These are phyloP conservation scores for Pithys albifrons DNA, from an alignment of 2,113 vertebrate species.

Conservation along the genomic window DNA sequence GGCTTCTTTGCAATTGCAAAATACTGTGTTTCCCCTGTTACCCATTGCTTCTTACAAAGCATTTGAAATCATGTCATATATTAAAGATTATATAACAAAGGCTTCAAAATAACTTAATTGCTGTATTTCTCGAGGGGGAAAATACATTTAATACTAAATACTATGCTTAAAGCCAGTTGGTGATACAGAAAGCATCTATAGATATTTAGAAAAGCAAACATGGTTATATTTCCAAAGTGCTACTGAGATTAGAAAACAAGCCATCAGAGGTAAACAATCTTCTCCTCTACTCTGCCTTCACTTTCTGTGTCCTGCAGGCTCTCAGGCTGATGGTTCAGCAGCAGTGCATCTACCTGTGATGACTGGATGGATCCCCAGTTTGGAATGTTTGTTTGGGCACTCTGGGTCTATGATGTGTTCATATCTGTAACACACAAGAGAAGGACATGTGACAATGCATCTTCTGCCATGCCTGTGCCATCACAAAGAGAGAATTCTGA, in stretches of 20 bases:
- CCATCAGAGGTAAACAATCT: conserved; percentile 91
- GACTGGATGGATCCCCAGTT: conserved; percentile 17
- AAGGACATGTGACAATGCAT: not conserved
- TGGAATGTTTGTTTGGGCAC: not conserved
- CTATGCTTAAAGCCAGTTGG: conserved; percentile 41
- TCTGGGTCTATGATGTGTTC: conserved; percentile 42
- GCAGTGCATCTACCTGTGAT: conserved; percentile 18
- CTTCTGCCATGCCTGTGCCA: not conserved
- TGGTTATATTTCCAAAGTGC: conserved; percentile 38
- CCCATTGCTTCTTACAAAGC: not conserved
- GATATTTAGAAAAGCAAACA: conserved; percentile 30
- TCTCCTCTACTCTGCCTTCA: conserved; percentile 80
- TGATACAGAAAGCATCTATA: conserved; percentile 10
- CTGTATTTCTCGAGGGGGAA: not conserved
- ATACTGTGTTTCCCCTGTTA: not conserved
- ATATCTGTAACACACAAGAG: conserved; percentile 74
- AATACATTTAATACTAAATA: conserved; percentile 60
- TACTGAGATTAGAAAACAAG: not conserved
- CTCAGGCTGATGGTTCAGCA: conserved; percentile 57
- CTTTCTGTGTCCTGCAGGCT: conserved; percentile 72
- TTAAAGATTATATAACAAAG: conserved; percentile 51
- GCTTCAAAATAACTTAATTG: conserved; percentile 75
- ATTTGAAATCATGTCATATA: conserved; percentile 52
- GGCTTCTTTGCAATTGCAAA: not conserved
- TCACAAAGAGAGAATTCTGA: not conserved